Conservation (phyloP, 1,140 invertebrate species). For the Drosophila erecta region DNA sequence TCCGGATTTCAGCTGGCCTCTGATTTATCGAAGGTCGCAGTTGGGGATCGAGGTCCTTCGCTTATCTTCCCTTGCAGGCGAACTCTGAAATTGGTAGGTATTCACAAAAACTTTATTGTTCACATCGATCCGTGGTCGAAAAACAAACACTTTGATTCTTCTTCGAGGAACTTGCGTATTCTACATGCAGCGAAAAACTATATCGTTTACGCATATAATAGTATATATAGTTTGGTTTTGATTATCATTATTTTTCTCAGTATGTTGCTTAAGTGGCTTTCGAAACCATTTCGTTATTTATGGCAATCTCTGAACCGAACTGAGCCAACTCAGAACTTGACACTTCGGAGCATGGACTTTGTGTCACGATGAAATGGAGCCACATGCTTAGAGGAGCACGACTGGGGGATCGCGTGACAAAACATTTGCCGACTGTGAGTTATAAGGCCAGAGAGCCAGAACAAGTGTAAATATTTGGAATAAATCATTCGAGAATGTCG, state of each 20-base stretch:
- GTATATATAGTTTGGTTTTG: too few species aligned
- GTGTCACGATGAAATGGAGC: conserved; percentile 58
- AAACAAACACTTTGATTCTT: conserved; percentile 66
- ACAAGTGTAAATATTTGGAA: conserved; percentile 56
- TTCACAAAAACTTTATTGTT: conserved; percentile 27
- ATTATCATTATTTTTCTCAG: background rate
- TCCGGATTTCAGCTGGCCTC: conserved; percentile 46
- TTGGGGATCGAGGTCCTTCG: conserved; percentile 26
- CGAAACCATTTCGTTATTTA: conserved; percentile 70
- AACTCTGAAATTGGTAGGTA: conserved; percentile 44
- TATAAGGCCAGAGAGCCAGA: conserved; percentile 19
- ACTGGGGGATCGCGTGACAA: conserved; percentile 46
- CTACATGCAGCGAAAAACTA: conserved; percentile 1
- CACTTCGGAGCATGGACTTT: conserved; percentile 32
- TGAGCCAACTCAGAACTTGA: conserved; percentile 41
- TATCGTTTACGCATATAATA: too few species aligned
- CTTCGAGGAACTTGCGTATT: conserved; percentile 42
- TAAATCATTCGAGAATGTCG: conserved; percentile 44
- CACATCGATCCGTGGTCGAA: conserved; percentile 12
- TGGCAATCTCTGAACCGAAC: conserved; percentile 58
- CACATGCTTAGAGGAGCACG: conserved; percentile 55
- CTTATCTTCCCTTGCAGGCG: conserved; percentile 38
- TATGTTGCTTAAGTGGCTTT: background rate
- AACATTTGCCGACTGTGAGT: conserved; percentile 37
- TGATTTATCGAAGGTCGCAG: conserved; percentile 62